Evolutionary conservation across 2,113 vertebrate species (phyloP).

Genomic region (Micronycteris hirsuta): DNA sequence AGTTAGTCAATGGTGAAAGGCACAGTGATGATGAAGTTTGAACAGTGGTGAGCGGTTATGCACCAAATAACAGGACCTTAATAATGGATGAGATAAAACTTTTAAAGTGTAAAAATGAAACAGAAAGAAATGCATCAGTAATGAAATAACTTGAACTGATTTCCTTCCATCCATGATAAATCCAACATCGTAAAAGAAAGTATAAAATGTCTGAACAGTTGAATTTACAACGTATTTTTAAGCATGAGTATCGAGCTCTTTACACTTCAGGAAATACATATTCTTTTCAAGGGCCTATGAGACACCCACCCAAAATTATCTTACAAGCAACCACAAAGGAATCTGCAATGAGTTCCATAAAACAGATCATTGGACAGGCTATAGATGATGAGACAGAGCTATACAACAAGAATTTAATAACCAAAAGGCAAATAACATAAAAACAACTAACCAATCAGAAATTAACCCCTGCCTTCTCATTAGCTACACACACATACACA

Average conservation of each 20-base stretch:
- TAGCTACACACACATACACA: background rate
- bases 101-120: background rate
- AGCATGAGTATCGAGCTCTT: background rate
- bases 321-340: background rate
- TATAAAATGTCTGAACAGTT: background rate
- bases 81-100: background rate
- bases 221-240: slow-evolving; percentile 22
- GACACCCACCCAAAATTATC: background rate
- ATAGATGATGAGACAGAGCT: background rate
- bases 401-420: background rate
- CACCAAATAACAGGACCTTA: background rate
- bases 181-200: background rate
- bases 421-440: background rate
- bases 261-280: background rate
- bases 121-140: background rate
- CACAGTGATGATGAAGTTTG: background rate
- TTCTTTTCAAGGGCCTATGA: background rate
- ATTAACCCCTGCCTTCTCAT: background rate
- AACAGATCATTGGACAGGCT: background rate
- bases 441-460: background rate
- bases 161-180: background rate
- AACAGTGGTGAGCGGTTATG: background rate
- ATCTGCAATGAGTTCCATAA: background rate
- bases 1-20: background rate
- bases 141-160: background rate